Evolutionary conservation across 2,888 invertebrate species (phyloP), one percentile per base, ranked within the genome.

Genomic region (Drosophila formosana): DNA sequence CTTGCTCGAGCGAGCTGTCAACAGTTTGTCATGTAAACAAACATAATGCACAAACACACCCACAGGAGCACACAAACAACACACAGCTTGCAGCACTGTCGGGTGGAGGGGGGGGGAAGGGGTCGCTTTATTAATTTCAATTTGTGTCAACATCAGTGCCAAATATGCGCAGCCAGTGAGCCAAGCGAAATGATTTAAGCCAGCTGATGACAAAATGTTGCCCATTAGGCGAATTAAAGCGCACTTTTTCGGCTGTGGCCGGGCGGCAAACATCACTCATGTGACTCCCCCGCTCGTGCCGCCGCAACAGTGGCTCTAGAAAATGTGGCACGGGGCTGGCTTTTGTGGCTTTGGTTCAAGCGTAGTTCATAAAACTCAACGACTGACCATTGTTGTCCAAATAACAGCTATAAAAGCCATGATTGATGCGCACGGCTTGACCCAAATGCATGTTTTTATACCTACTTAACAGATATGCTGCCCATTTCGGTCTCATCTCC

Each of bases 381-480:
- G 74, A 65, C 79, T 67, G 71, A 39, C 66, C 65, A 75, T 70
- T 75, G 69, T 70, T 67, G 72, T 56, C 66, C 62, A 34, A 66
- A 72, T 49, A 65, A 65, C 66, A 60, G 61, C 73, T 67, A 89
- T 87, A 78, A 80, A 78, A 75, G 64, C 68, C 73, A 84, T 85
- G 84, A 89, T 85, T 89, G 85, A 85, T 85, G 84, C 72, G 67
- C 85, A 73, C 66, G 82, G 72, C 88, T 85, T 85, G 84, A 85
- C 89, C 84, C 85, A 89, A 89, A 85, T 85, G 71, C 89, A 87
- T 85, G 84, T 86, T 83, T 88, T 88, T 66, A 80, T 88, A 64
- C 73, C 83, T 69, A 82, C 75, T 82, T 85, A 82, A 73, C 78
- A 72, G 78, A 87, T 80, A 76, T 52, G 53, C 57, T 57, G 55